Evolutionary conservation across 30 jellyfish, hydroid and myxozoan genomes (phyloP), one percentile per base, ranked within the genome.

Genomic region (Nemopilema nomurai): DNA sequence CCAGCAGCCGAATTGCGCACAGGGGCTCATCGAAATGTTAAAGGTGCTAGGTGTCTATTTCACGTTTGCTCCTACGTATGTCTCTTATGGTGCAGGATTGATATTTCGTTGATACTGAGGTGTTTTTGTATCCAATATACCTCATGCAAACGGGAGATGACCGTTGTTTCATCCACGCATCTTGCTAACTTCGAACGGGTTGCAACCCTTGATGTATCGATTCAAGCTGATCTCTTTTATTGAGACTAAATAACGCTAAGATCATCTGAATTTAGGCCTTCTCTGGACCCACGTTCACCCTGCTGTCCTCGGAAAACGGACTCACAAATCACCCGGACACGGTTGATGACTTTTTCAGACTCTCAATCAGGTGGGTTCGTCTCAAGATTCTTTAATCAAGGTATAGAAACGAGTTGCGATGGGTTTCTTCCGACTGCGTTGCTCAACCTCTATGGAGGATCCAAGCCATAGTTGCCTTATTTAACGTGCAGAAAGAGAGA

Each of bases 331-430:
- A 88, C 51, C 98, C 98, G 24, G 98, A 92, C 75, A 92, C 98
- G 25, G 92, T 92, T n/a, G 98, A 92, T 67, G 98, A 92, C 72
- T 92, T 92, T 85, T 92, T 92, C 53, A 53, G 98, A 30, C 95
- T 92, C 29, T 87, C 96, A n/a, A 87, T 84, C 26, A 65, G 98
- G 98, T 92, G 62, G 72, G 85, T 3, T 28, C 1, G 26, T 62
- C 19, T 25, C 67, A 27, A 1, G 3, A 1, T 31, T 22, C 52
- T 62, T 17, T 30, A 25, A 51, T 78, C n/a, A n/a, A n/a, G n/a
- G n/a, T n/a, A n/a, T n/a, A n/a, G n/a, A n/a, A n/a, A n/a, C n/a
- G n/a, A n/a, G n/a, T n/a, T n/a, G n/a, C n/a, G n/a, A n/a, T n/a
- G n/a, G n/a, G n/a, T n/a, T n/a, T n/a, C n/a, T n/a, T n/a, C n/a